phyloP scores from a whole-genome alignment of 2,888 invertebrate genomes.

The Plagodis pulveraria region DNA sequence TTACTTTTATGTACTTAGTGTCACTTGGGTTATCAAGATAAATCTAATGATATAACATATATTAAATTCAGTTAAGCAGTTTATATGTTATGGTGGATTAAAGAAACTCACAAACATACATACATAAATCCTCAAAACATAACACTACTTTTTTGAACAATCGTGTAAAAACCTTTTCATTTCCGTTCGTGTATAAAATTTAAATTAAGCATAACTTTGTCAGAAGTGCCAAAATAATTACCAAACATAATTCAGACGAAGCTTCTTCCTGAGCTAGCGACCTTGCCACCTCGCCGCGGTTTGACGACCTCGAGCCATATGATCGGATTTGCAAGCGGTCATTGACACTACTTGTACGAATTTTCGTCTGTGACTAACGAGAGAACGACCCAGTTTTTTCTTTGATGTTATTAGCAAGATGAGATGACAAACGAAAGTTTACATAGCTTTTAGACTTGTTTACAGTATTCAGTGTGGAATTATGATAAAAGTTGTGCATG shows the following conservation, averaged over 20 bases:
- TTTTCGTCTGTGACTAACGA: slow-evolving; percentile 51
- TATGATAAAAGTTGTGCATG: background rate
- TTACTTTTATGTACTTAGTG: too few species aligned
- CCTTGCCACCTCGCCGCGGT: slow-evolving; percentile 66
- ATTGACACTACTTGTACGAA: slow-evolving; percentile 71
- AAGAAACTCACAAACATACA: too few species aligned
- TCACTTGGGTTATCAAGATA: too few species aligned
- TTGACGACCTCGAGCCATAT: slow-evolving; percentile 74
- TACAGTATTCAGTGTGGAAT: background rate
- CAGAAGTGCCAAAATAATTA: slow-evolving; percentile 13
- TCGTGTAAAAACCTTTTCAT: too few species aligned
- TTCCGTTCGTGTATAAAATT: too few species aligned
- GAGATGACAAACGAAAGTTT: slow-evolving; percentile 34
- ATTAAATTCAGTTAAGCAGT: too few species aligned
- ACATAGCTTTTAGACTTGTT: slow-evolving; percentile 14
- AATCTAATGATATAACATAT: too few species aligned
- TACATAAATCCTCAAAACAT: too few species aligned
- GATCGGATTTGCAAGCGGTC: slow-evolving; percentile 64
- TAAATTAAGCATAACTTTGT: slow-evolving; percentile 7
- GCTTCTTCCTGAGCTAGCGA: slow-evolving; percentile 44
- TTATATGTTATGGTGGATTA: too few species aligned
- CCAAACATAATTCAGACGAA: slow-evolving; percentile 13
- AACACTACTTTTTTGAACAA: too few species aligned
- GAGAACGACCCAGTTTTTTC: slow-evolving; percentile 66
- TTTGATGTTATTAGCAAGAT: slow-evolving; percentile 30